Evolutionary conservation across 1,140 invertebrate genomes (phyloP).

Genomic region (Nilaparvata lugens): DNA sequence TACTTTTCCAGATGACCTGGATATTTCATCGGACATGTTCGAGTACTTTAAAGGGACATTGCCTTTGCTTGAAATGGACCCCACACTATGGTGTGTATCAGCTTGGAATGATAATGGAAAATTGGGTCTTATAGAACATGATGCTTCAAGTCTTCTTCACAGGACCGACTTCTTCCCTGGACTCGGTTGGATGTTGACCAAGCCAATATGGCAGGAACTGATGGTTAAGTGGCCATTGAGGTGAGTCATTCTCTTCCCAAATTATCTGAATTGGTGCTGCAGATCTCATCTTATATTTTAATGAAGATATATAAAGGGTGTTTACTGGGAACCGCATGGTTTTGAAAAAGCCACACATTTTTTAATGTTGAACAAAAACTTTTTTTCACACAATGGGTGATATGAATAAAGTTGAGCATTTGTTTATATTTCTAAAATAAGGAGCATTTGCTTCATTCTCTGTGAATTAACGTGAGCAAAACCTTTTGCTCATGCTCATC

Average conservation of each 20-base stretch:
- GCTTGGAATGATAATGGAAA: conserved; percentile 99
- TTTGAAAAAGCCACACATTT: too few relatives aligned
- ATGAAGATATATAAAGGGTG: too few relatives aligned
- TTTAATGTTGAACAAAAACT: too few relatives aligned
- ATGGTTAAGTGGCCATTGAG: conserved; percentile 82
- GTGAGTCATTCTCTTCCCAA: conserved; percentile 51
- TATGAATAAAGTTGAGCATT: too few relatives aligned
- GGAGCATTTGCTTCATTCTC: too few relatives aligned
- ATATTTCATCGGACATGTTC: conserved; percentile 94
- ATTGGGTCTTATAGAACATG: conserved; percentile 65
- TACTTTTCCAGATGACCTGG: conserved; percentile 75
- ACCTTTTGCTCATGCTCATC: too few relatives aligned
- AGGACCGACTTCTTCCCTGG: conserved; percentile 98
- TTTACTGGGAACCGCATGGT: too few relatives aligned
- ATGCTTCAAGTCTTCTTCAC: conserved; percentile 65
- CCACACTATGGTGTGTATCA: conserved; percentile 82
- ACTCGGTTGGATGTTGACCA: conserved; percentile 92
- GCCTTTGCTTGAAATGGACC: conserved; percentile 69
- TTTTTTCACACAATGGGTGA: too few relatives aligned
- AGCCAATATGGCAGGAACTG: conserved; percentile 77
- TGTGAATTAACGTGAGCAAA: too few relatives aligned
- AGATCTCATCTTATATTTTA: too few relatives aligned
- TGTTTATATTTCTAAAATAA: too few relatives aligned
- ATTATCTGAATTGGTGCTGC: too few relatives aligned
- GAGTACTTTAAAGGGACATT: conserved; percentile 91